These are phyloP conservation scores for Apodemus speciosus DNA, from an alignment of 2,113 vertebrate genomes.

Conservation along the genomic window DNA sequence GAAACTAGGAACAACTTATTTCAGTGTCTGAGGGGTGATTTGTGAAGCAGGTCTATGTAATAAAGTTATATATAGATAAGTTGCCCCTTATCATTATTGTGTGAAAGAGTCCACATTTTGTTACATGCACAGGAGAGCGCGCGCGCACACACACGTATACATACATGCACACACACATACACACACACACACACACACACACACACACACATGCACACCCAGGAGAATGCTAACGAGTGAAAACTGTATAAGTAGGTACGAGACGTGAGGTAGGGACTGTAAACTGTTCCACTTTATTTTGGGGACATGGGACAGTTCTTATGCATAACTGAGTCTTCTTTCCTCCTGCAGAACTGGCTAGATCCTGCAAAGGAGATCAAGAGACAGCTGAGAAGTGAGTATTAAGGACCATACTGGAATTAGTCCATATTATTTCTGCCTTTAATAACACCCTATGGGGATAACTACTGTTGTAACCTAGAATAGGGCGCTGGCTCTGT, in stretches of 20 bases:
- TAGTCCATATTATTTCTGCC: neutral
- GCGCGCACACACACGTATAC: neutral
- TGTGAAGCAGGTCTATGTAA: neutral
- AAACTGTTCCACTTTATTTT: slow-evolving; percentile 17
- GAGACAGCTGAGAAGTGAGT: slow-evolving; percentile 90
- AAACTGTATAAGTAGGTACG: neutral
- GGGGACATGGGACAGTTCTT: slow-evolving; percentile 36
- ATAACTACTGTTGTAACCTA: neutral
- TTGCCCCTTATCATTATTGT: neutral
- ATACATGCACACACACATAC: too few relatives aligned
- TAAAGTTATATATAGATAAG: neutral
- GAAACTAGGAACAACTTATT: neutral
- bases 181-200: neutral
- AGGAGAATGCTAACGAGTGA: slow-evolving; percentile 30
- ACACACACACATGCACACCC: neutral
- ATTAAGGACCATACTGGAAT: slow-evolving; percentile 34
- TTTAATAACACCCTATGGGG: neutral
- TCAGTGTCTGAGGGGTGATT: neutral
- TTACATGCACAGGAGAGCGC: neutral
- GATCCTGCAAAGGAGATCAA: slow-evolving; percentile 90
- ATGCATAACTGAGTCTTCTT: slow-evolving; percentile 52
- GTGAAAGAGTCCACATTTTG: neutral
- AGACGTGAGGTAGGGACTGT: neutral
- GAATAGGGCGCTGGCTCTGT: neutral
- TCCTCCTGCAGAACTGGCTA: slow-evolving; percentile 86